Base-by-base conservation (phyloP, 2,797 vertebrate species). In the Adelosebastes latens region DNA sequence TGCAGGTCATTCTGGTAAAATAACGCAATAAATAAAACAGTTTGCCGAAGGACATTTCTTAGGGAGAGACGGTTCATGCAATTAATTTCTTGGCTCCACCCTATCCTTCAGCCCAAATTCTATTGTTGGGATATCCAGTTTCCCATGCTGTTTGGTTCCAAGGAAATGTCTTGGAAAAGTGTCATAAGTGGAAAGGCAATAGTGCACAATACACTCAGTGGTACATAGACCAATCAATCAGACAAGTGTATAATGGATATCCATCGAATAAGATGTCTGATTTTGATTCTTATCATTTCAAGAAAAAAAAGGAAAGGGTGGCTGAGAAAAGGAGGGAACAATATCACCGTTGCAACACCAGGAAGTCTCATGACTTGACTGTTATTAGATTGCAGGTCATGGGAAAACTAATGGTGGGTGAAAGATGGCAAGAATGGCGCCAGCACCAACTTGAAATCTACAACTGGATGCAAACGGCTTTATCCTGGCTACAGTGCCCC, bases 341-440 rank as follows among this genome's bases (percentile, higher is more conserved):
- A 14, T 66, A 16, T 62, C 31, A 34, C 6, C 39, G 4, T 32
- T 52, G 32, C 16, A 76, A 59, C 61, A 79, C 29, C 58, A 55
- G 78, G 52, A 84, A 73, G 49, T 74, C 63, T 66, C 24, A 22
- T 75, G 69, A 62, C 25, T 34, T 62, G 3, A 16, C 25, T 61
- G 22, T 61, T 75, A 79, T 83, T 80, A 62, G 60, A 87, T 81
- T 79, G 20, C n/a, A 24, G 24, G 22, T 63, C 63, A 24, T 4
- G 3, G 36, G 20, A 53, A 72, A 46, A 82, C 22, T 16, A 34
- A 81, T 32, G 10, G 52, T 49, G 20, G 34, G 4, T 0, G 36
- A 53, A 24, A 27, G 0, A 46, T n/a, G 20, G n/a, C n/a, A 31
- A 61, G 25, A 68, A 16, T 56, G 64, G 70, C 25, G 20, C 29